Conservation (phyloP, 2,888 invertebrate genomes). For the Agrotis puta region DNA sequence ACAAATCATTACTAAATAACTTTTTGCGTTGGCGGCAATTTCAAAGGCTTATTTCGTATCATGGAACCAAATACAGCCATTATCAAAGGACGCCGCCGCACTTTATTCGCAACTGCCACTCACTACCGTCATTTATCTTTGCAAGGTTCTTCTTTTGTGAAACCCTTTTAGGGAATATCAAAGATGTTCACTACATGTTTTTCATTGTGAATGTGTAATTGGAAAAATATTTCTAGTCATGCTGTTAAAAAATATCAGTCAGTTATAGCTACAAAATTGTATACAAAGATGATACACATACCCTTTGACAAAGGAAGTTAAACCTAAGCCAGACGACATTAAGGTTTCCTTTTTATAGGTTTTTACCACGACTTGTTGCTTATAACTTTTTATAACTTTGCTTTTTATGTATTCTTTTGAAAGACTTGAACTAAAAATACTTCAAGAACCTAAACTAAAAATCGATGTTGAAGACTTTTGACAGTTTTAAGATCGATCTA, state of each 20-base stretch:
- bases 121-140: constrained; percentile 47
- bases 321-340: background rate
- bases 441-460: background rate
- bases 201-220: constrained; percentile 48
- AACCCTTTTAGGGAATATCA: constrained; percentile 41
- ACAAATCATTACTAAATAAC: background rate
- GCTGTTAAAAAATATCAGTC: constrained; percentile 10
- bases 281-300: too few relatives aligned
- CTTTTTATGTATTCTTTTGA: background rate
- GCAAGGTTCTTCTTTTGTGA: constrained; percentile 27
- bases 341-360: background rate
- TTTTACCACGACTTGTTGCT: background rate
- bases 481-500: background rate
- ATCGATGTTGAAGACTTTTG: background rate
- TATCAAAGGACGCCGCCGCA: constrained; percentile 15
- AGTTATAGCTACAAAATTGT: background rate
- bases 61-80: constrained; percentile 20
- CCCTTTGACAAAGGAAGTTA: background rate
- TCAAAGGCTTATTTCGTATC: background rate
- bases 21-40: constrained; percentile 7
- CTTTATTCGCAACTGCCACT: constrained; percentile 36
- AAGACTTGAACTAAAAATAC: background rate
- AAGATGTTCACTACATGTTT: constrained; percentile 29
- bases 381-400: background rate
- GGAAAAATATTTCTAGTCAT: constrained; percentile 28